These are phyloP conservation scores for Caerostris extrusa DNA, from an alignment of 1,140 invertebrate species.

Conservation along the genomic window DNA sequence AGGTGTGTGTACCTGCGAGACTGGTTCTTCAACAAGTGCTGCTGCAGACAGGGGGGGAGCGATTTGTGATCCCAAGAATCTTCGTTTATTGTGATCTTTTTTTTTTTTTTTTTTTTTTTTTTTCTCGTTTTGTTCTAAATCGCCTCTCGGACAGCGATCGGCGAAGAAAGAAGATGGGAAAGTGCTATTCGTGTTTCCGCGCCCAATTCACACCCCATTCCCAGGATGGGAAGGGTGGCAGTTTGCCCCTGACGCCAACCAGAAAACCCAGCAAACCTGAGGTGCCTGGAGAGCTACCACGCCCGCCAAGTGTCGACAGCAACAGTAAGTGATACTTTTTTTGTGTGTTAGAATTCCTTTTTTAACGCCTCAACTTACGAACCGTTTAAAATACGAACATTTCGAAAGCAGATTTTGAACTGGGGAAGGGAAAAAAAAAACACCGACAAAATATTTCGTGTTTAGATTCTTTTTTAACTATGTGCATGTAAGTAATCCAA, in stretches of 20 bases:
- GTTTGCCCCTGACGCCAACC: background rate
- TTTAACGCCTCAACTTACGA: background rate
- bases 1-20: conserved; percentile 1
- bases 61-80: background rate
- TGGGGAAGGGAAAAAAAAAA: background rate
- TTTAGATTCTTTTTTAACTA: background rate
- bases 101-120: too few relatives aligned
- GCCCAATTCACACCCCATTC: conserved; percentile 41
- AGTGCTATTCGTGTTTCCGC: conserved; percentile 68
- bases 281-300: conserved; percentile 39
- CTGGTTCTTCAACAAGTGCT: background rate
- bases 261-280: conserved; percentile 57
- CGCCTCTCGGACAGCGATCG: background rate
- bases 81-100: too few relatives aligned
- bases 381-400: background rate
- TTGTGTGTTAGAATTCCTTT: background rate
- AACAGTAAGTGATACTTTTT: conserved; percentile 47
- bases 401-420: background rate
- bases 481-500: background rate
- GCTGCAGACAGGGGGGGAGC: background rate
- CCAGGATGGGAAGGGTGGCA: conserved; percentile 36
- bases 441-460: background rate
- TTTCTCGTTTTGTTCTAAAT: background rate
- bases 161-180: conserved; percentile 45
- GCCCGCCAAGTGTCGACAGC: conserved; percentile 59